These are phyloP conservation scores for Barbus barbus DNA, from an alignment of 2,113 vertebrate species.

Conservation along the genomic window DNA sequence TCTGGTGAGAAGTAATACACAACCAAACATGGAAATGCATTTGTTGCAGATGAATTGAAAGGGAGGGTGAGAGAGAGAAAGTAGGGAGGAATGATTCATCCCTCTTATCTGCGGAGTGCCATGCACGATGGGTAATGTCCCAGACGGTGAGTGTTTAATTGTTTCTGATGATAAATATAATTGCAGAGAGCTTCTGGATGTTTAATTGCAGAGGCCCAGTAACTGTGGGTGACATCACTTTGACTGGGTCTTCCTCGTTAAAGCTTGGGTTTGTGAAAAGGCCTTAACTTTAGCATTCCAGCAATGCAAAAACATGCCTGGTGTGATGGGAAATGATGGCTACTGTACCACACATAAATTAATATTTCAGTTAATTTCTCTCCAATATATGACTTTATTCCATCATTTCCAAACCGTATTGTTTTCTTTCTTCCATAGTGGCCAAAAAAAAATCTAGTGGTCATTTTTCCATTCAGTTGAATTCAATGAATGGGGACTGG, in stretches of 20 bases:
- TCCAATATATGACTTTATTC: too few relatives aligned
- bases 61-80: slow-evolving; percentile 48
- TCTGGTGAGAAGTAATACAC: slow-evolving; percentile 71
- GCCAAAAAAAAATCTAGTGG: too few relatives aligned
- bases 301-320: neutral
- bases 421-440: too few relatives aligned
- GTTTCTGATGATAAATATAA: slow-evolving; percentile 61
- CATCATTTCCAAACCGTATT: too few relatives aligned
- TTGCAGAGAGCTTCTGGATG: slow-evolving; percentile 43
- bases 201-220: slow-evolving; percentile 48
- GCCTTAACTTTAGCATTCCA: neutral
- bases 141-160: slow-evolving; percentile 48
- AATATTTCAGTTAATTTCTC: neutral
- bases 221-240: slow-evolving; percentile 13
- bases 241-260: slow-evolving; percentile 7
- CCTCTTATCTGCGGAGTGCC: slow-evolving; percentile 54
- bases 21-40: slow-evolving; percentile 72
- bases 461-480: too few relatives aligned
- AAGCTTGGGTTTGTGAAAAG: too few relatives aligned
- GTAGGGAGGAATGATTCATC: slow-evolving; percentile 61
- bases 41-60: slow-evolving; percentile 56
- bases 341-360: neutral
- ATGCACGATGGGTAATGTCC: slow-evolving; percentile 53
- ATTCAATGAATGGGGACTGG: too few relatives aligned
- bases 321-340: neutral